A percentile compares a stretch with the other conserved stretches of the same genome.
These are phyloP conservation scores for Maniola jurtina DNA, from an alignment of 1,140 invertebrate species.

Conservation along the genomic window DNA sequence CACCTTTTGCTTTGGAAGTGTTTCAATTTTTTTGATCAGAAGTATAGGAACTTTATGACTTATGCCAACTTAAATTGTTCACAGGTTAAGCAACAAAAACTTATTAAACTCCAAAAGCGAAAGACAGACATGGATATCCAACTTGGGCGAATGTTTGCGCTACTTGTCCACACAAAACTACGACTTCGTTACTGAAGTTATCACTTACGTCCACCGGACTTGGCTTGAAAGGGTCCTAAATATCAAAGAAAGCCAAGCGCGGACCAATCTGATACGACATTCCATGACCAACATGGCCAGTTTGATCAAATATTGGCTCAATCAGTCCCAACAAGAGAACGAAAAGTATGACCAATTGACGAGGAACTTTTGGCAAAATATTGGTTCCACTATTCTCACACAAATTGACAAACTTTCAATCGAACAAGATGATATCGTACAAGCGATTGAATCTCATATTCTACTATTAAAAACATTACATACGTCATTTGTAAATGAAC, in stretches of 20 bases:
- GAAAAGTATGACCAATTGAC: conserved; percentile 52
- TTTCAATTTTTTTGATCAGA: background rate
- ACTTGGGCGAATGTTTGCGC: conserved; percentile 47
- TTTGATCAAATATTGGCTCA: conserved; percentile 52
- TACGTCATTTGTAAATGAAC: conserved; percentile 31
- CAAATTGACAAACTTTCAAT: conserved; percentile 43
- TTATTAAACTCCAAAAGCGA: conserved; percentile 54
- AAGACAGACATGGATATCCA: conserved; percentile 50
- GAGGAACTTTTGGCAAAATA: conserved; percentile 59
- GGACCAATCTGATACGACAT: conserved; percentile 37
- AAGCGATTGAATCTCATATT: conserved; percentile 42
- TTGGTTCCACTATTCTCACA: conserved; percentile 37
- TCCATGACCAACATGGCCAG: conserved; percentile 44
- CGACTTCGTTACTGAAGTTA: conserved; percentile 38
- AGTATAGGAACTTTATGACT: background rate
- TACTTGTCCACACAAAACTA: conserved; percentile 41
- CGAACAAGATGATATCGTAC: conserved; percentile 26
- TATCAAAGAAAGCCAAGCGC: conserved; percentile 19
- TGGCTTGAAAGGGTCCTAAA: conserved; percentile 39
- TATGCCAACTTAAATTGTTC: conserved; percentile 6
- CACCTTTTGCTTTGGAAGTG: too few species aligned
- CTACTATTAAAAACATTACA: conserved; percentile 46
- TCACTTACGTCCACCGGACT: conserved; percentile 42
- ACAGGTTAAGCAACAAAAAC: conserved; percentile 51
- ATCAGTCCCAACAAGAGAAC: conserved; percentile 34